Base-by-base conservation (phyloP, 2,113 vertebrate species). In the Bufo bufo region DNA sequence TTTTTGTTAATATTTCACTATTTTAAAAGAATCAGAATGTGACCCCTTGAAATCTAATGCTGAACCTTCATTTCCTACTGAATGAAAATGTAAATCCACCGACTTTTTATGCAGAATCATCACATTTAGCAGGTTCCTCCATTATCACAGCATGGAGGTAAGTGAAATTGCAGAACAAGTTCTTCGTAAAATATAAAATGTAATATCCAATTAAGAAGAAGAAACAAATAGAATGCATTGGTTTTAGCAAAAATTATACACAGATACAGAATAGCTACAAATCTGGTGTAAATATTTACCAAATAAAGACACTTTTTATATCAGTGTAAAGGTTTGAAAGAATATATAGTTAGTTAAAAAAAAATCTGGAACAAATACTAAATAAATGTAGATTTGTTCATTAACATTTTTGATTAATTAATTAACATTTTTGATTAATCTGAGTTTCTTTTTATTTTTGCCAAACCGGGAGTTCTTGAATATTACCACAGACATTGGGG, bases 91-190 rank as follows among this genome's bases (percentile, higher is more conserved):
- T 13, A 58, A 79, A 58, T 79, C 12, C 49, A n/a, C 14, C 58
- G 33, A 17, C n/a, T 58, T 81, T 81, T 81, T 81, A 45, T 81
- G 78, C 56, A 45, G 78, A 81, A 81, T 81, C 78, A 81, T 81
- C 78, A 61, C 23, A 59, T 81, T 81, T 59, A 81, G n/a, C 45
- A 75, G 72, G 47, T 81, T 45, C 4, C 58, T 81, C 77, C 58
- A 81, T 81, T 81, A 81, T 81, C 78, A 61, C 78, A 81, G 78
- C 78, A 81, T 59, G 78, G 56, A 43, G 23, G 56, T 61, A 81
- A 81, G 13, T 61, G 78, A 61, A 81, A 61, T 17, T 61, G 33
- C 23, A 59, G 56, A 61, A 81, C 23, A 16, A 79, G 58, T 45
- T 61, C 23, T 61, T 81, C 56, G 45, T 45, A 12, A 58, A 61